Base-by-base conservation (phyloP, 2,888 invertebrate species). In the Rhodophaea formosa region DNA sequence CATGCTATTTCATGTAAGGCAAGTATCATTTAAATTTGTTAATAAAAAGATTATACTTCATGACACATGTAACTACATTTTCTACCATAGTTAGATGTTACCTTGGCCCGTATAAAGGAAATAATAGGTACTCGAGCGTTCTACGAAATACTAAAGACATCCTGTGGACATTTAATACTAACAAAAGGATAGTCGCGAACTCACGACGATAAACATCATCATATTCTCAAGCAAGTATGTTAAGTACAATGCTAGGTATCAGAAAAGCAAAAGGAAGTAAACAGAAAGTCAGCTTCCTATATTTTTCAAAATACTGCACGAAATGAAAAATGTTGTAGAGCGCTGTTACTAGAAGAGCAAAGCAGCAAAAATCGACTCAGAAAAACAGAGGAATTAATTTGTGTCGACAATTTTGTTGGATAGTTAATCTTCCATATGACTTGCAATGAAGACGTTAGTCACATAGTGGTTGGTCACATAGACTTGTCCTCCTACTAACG, bases 61-160 rank as follows among this genome's bases (percentile, higher is more conserved):
- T 12, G 39, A 39, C n/a, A 39, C 39, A n/a, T 39, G 39, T n/a
- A n/a, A n/a, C n/a, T n/a, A 8, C n/a, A 39, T 12, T 12, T 39
- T 39, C 39, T 12, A 39, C 35, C 35, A 10, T 6, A 35, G 12
- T 35, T n/a, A 39, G 12, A 39, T 39, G 39, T 39, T 12, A 39
- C 0, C n/a, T 8, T 8, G 5, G 39, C 39, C 39, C n/a, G n/a
- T n/a, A n/a, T n/a, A 12, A 39, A n/a, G 39, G 12, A 12, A n/a
- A 12, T 39, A 39, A 39, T 39, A 39, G 39, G n/a, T 39, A n/a
- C 39, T 39, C 8, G 23, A 67, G 61, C 42, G 47, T 72, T 72
- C 74, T 62, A 56, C 62, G 74, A 73, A 73, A 65, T 68, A 67
- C 62, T 71, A 66, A 76, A 77, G 68, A 70, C 75, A 78, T 80